Evolutionary conservation across 2,888 invertebrate species (phyloP).

Genomic region (Protula sp.): DNA sequence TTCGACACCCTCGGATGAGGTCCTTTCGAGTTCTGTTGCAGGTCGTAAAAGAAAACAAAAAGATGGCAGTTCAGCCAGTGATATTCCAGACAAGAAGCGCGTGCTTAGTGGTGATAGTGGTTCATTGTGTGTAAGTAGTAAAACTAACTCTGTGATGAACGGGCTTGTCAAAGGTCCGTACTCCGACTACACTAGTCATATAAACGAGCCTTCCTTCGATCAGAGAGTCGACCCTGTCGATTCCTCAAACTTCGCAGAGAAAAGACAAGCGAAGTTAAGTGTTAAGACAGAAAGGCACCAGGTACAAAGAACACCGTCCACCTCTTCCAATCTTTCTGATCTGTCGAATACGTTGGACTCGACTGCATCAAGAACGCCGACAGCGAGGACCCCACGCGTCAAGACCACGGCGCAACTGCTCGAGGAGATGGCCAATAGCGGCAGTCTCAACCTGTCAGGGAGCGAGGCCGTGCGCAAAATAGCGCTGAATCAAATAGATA

Average conservation of each 20-base stretch:
- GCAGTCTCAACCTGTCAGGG: slow-evolving; percentile 27
- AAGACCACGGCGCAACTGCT: slow-evolving; percentile 77
- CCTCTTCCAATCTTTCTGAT: too few species aligned
- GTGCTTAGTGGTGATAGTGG: background rate
- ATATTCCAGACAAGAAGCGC: background rate
- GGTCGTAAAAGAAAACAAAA: slow-evolving; percentile 20
- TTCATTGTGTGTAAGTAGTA: background rate
- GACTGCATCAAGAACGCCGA: too few species aligned
- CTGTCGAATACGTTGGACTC: too few species aligned
- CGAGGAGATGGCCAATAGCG: slow-evolving; percentile 65
- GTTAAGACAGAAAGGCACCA: too few species aligned
- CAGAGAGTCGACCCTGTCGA: too few species aligned
- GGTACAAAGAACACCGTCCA: too few species aligned
- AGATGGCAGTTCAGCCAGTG: background rate
- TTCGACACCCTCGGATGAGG: background rate
- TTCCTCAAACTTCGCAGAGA: too few species aligned
- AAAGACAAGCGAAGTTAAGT: too few species aligned
- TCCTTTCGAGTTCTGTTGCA: too few species aligned
- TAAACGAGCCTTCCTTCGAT: too few species aligned
- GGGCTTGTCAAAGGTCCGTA: too few species aligned
- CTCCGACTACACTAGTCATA: too few species aligned
- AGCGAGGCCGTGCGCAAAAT: slow-evolving; percentile 43
- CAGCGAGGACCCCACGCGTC: slow-evolving; percentile 57
- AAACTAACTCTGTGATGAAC: background rate
- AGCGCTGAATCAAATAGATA: slow-evolving; percentile 42